Base-by-base conservation (phyloP, 2,888 invertebrate species). In the Leptopilina syphax region DNA sequence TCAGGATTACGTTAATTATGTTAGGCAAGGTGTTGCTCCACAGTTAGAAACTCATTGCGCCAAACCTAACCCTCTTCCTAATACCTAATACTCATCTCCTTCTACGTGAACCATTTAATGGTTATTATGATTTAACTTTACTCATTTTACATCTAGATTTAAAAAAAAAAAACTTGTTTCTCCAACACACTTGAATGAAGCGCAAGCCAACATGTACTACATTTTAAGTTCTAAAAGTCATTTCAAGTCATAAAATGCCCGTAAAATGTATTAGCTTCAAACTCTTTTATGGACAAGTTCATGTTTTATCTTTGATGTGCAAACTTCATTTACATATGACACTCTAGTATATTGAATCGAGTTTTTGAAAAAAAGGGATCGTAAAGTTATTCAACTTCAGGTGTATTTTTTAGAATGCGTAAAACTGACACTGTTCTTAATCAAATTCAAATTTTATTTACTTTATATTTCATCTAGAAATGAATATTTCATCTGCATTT, bases 1-100 rank as follows among this genome's bases (percentile, higher is more conserved):
- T 73, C 73, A n/a, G 73, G 54, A 73, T 57, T 57, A 73, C 57
- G 73, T 18, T 73, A 73, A 73, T 27, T 34, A 34, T 60, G 73
- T 73, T 57, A 73, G 57, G 34, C n/a, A 34, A 57, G 57, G 57
- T 73, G 73, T 73, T 73, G 57, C 57, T 57, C 34, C 63, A 63
- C 10, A 73, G 54, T 73, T 57, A 73, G 54, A 70, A 73, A 57
- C 73, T 73, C 57, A 73, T n/a, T 50, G 50, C 27, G 27, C 54
- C 54, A 50, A 50, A 50, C 50, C 50, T 50, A 50, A 50, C 50
- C 50, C 44, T 44, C 8, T 44, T 44, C 44, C 44, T 44, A 44
- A 44, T 8, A 44, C 44, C 44, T 44, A 34, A 34, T 34, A 34
- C 34, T 47, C 18, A 18, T 18, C 7, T 70, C 18, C 65, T 6